Base-by-base conservation (phyloP, 2,797 vertebrate genomes). In the Phoebastria nigripes region DNA sequence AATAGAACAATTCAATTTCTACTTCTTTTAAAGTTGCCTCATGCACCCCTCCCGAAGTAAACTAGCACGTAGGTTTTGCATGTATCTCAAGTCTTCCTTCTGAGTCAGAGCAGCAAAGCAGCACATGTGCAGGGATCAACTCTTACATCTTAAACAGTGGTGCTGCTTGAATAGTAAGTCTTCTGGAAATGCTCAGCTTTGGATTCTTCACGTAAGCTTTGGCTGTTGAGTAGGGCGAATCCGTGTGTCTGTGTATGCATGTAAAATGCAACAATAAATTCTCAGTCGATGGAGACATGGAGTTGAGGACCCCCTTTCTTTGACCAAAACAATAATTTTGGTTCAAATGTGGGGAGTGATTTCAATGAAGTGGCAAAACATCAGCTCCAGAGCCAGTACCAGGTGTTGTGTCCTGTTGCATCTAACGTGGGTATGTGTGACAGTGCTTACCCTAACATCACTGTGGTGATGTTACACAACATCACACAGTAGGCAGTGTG, bases 271-370 rank as follows among this genome's bases (percentile, higher is more conserved):
- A 22, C 24, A 28, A 4, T 46, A 33, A 29, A 31, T 83, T 91
- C 10, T 78, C 3, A 8, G 44, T 28, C 0, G 0, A 7, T 25
- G 33, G 35, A 35, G 8, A 18, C 18, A 16, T 0, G 1, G 15
- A 63, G n/a, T 44, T 73, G 62, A 77, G 9, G n/a, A 31, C 6
- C 5, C 52, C 39, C 31, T 77, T 91, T 62, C 54, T 91, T 55
- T 67, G 35, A 49, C n/a, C 0, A 0, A 49, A 52, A 26, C 21
- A 63, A 7, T 25, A 46, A 56, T 62, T 90, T 83, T 47, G 33
- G 4, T 21, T 85, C 18, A 58, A 15, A 58, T 46, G 12, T 7
- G 24, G 35, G 17, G 9, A 61, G 8, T 35, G 46, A 12, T 82
- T 46, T 37, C 59, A 72, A 0, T 41, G 39, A 65, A n/a, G 16